Evolutionary conservation across 2,113 vertebrate genomes (phyloP).

Genomic region (Gracilinanus agilis): DNA sequence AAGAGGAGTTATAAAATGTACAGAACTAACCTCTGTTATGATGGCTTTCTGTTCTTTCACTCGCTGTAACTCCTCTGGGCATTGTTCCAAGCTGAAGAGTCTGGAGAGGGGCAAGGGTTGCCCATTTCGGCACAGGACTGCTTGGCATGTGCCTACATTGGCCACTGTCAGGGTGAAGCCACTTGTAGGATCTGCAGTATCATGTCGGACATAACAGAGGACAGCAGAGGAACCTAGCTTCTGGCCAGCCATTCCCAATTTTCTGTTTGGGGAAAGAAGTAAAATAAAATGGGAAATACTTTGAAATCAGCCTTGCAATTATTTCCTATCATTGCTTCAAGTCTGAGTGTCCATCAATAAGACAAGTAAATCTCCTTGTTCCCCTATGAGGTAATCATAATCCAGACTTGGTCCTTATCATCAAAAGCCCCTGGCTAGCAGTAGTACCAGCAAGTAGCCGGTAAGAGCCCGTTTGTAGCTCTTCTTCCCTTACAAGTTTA

Average conservation of each 20-base stretch:
- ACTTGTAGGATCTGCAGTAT: slow-evolving; percentile 88
- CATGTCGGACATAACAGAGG: slow-evolving; percentile 94
- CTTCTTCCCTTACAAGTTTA: background rate
- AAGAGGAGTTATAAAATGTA: slow-evolving; percentile 12
- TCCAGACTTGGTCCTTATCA: background rate
- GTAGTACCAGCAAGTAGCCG: background rate
- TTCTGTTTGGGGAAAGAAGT: slow-evolving; percentile 85
- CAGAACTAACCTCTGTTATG: slow-evolving; percentile 93
- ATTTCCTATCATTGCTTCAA: background rate
- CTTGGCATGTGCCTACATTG: slow-evolving; percentile 96
- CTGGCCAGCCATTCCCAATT: slow-evolving; percentile 96
- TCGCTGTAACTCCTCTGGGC: slow-evolving; percentile 91
- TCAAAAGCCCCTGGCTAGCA: background rate
- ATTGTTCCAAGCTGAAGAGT: slow-evolving; percentile 94
- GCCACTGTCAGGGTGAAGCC: slow-evolving; percentile 93
- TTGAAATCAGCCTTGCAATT: background rate
- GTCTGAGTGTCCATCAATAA: background rate
- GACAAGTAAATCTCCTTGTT: background rate
- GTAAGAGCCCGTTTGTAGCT: background rate
- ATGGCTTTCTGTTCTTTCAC: slow-evolving; percentile 96
- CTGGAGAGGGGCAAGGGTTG: slow-evolving; percentile 92
- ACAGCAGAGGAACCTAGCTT: slow-evolving; percentile 96
- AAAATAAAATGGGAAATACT: slow-evolving; percentile 27
- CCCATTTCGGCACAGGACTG: slow-evolving; percentile 92
- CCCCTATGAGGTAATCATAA: background rate